Evolutionary conservation across 2,888 invertebrate genomes (phyloP).

Genomic region (Drosophila siamana): DNA sequence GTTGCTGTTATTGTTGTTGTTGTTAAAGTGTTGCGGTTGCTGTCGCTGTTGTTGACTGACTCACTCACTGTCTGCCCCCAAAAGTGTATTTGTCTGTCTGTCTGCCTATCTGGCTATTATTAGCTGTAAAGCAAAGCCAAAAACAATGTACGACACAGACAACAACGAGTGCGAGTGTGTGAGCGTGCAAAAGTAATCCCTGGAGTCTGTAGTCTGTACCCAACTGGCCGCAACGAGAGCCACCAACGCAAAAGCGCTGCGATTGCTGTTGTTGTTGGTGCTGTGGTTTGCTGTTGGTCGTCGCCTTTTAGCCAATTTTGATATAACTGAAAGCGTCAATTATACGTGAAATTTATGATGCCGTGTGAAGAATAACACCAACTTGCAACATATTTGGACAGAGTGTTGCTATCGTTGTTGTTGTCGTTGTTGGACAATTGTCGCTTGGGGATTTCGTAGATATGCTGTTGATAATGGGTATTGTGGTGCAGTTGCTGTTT

Average conservation of each 20-base stretch:
- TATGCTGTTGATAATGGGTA: constrained; percentile 74
- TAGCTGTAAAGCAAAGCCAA: constrained; percentile 59
- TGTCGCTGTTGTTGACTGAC: constrained; percentile 25
- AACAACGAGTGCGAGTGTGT: constrained; percentile 17
- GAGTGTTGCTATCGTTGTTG: constrained; percentile 33
- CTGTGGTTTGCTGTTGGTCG: constrained; percentile 32
- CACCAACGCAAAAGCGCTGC: constrained; percentile 69
- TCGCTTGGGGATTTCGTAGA: constrained; percentile 72
- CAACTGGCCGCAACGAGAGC: constrained; percentile 52
- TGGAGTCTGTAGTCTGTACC: constrained; percentile 45
- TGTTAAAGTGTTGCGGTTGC: neutral
- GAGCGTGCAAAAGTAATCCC: constrained; percentile 61
- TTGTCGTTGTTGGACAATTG: constrained; percentile 58
- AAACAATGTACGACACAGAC: constrained; percentile 53
- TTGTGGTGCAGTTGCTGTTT: constrained; percentile 67
- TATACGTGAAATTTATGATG: constrained; percentile 85
- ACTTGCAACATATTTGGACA: constrained; percentile 82
- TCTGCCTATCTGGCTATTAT: constrained; percentile 52
- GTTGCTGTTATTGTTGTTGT: constrained; percentile 13
- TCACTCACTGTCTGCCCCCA: constrained; percentile 20
- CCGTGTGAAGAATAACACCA: constrained; percentile 84
- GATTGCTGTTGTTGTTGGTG: no score
- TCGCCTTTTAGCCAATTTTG: constrained; percentile 80
- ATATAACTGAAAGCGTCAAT: constrained; percentile 84
- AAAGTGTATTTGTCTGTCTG: constrained; percentile 12